Conservation (phyloP, 2,888 invertebrate species). For the Eupithecia subfuscata region DNA sequence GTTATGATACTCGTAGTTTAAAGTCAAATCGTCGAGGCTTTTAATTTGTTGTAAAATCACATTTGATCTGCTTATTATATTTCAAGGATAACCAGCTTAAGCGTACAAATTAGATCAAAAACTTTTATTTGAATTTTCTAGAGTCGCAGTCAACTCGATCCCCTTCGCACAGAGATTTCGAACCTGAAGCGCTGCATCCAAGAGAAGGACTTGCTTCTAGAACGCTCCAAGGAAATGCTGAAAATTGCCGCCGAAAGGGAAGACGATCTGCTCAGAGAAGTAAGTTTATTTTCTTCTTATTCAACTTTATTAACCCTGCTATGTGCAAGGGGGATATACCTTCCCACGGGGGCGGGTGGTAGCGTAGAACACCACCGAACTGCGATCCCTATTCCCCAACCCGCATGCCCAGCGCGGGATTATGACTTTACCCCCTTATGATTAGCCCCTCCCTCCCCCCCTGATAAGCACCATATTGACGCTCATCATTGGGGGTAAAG, state of each 20-base stretch:
- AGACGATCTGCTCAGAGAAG: conserved; percentile 83
- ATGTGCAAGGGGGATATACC: no score
- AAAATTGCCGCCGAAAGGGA: conserved; percentile 85
- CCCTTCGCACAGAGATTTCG: conserved; percentile 74
- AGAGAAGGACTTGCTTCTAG: conserved; percentile 84
- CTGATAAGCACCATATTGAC: no score
- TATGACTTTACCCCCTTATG: no score
- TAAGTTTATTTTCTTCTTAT: conserved; percentile 51
- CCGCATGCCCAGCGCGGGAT: no score
- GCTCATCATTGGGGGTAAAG: no score
- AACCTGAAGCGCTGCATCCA: conserved; percentile 80
- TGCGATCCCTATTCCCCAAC: no score
- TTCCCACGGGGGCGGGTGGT: no score
- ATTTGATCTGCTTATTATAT: not conserved
- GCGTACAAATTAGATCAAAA: not conserved
- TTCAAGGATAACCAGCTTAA: no score
- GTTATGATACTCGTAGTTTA: not conserved
- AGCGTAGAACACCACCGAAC: no score
- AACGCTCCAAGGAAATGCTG: conserved; percentile 85
- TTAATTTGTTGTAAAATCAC: not conserved
- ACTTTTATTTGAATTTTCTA: conserved; percentile 38
- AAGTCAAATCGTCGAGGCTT: not conserved
- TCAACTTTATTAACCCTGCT: not conserved
- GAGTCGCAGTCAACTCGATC: conserved; percentile 65
- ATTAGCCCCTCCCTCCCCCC: no score